Evolutionary conservation across 2,888 invertebrate species (phyloP), one percentile per base, ranked within the genome.

Genomic region (Aquatica leii): DNA sequence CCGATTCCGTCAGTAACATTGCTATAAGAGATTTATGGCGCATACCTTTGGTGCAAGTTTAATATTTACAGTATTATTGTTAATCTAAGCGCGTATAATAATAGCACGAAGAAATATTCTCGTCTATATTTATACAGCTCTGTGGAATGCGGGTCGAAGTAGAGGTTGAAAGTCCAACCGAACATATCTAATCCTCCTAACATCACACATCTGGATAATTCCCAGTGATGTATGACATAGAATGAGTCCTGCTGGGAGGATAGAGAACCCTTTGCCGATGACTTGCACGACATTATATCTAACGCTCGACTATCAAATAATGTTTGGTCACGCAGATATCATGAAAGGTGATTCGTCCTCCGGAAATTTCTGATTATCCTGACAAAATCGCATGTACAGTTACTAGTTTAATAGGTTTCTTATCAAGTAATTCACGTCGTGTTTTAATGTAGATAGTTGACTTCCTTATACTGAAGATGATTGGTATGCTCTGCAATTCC

Each of bases 181-280:
- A 64, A 64, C 56, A 61, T 65, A 50, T 61, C 58, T 65, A 65
- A 65, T 61, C 60, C 63, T 61, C 52, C 63, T 67, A 61, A 66
- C 58, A 65, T 65, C 65, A 65, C 66, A 65, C 69, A 68, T 69
- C 66, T 66, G 69, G 68, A 69, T 69, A 69, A 69, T 69, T 67
- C 69, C 68, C 58, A 61, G 58, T 69, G 69, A 69, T 69, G 60
- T 66, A 67, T 69, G 54, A 61, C 46, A 58, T 58, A 52, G 63
- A 46, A 6, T 49, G 53, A 59, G 52, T 58, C 65, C 65, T 41
- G 61, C 64, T 60, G 65, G 20, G 65, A 61, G 59, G 18, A 55
- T 18, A n/a, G n/a, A 59, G 35, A 59, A 53, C 65, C 65, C 58
- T 65, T 60, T 61, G 49, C 64, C 34, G 56, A 60, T 60, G 60